These are phyloP conservation scores for Zygogramma bicolorata DNA, from an alignment of 2,888 invertebrate genomes.

Conservation along the genomic window DNA sequence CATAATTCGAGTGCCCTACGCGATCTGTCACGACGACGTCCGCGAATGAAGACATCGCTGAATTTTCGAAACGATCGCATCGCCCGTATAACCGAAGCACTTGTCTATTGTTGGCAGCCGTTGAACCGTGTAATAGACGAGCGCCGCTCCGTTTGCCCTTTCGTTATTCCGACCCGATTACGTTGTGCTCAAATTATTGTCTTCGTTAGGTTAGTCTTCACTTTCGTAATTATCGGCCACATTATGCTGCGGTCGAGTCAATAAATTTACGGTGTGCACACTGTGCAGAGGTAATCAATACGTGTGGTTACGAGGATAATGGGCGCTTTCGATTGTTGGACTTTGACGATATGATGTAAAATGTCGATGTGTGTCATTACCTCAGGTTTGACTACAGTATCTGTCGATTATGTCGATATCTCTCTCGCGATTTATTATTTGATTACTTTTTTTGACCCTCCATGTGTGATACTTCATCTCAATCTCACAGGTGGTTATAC, in stretches of 20 bases:
- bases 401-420: too few species aligned
- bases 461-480: too few species aligned
- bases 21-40: not conserved
- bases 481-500: too few species aligned
- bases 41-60: conserved; percentile 9
- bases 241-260: conserved; percentile 17
- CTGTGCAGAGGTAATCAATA: conserved; percentile 9
- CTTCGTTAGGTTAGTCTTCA: conserved; percentile 17
- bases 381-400: not conserved
- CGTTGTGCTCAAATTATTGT: conserved; percentile 10
- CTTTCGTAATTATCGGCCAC: conserved; percentile 20
- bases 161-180: conserved; percentile 32
- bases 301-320: conserved; percentile 5
- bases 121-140: conserved; percentile 32
- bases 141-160: conserved; percentile 41
- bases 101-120: conserved; percentile 32
- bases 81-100: conserved; percentile 33
- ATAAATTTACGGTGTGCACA: conserved; percentile 10
- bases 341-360: not conserved
- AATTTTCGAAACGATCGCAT: conserved; percentile 19
- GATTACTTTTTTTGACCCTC: too few species aligned
- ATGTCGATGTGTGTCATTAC: not conserved
- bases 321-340: not conserved
- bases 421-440: too few species aligned
- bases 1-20: not conserved